Base-by-base conservation (phyloP, 2,888 invertebrate genomes). In the Allolobophora icterica region DNA sequence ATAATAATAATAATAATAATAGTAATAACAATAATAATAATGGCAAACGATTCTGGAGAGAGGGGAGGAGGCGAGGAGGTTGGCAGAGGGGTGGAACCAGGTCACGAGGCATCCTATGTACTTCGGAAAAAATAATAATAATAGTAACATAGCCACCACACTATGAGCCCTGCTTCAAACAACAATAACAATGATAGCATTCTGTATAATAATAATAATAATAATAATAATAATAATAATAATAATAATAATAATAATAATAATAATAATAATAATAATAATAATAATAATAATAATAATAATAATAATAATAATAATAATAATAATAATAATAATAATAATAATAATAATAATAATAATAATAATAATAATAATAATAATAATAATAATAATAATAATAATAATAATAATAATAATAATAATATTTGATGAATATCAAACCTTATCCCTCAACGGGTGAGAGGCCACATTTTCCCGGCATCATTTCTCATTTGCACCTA, bases 81-180 rank as follows among this genome's bases (percentile, higher is more conserved):
- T 33, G 84, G 84, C 35, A 84, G 84, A 35, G 84, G 84, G 84
- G 35, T 33, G 84, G 84, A 84, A 84, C 84, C 15, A 35, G 35
- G 33, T 84, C 35, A 35, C 35, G 33, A n/a, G n/a, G n/a, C n/a
- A n/a, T n/a, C n/a, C n/a, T n/a, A n/a, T n/a, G n/a, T n/a, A n/a
- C n/a, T n/a, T n/a, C n/a, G n/a, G n/a, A n/a, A 24, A 83, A 15
- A 24, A 83, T 6, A 1, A 13, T 83, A 24, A 83, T 83, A 52
- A 52, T 52, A 24, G 6, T 52, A 52, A 52, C 17, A n/a, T n/a
- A n/a, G n/a, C n/a, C n/a, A n/a, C n/a, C n/a, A n/a, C n/a, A n/a
- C n/a, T n/a, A n/a, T n/a, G n/a, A n/a, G n/a, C n/a, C n/a, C n/a
- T n/a, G n/a, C n/a, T n/a, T n/a, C n/a, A n/a, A n/a, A n/a, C n/a